These are phyloP conservation scores for Galaxias olidus DNA, from an alignment of 2,797 vertebrate genomes.

Conservation along the genomic window DNA sequence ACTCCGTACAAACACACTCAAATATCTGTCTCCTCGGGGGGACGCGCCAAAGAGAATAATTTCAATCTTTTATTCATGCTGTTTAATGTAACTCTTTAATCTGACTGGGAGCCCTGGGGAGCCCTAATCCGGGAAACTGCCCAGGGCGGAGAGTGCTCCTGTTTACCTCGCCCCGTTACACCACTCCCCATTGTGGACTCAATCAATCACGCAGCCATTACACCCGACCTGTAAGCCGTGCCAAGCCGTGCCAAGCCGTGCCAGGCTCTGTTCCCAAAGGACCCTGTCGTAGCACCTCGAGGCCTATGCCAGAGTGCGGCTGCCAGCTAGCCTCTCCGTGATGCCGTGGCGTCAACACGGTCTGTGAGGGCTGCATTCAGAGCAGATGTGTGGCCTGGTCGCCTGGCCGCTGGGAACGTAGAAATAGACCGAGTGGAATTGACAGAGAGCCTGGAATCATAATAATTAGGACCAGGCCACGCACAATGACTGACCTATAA, in stretches of 20 bases:
- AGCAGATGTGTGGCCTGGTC: too few species aligned
- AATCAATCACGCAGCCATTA: slow-evolving; percentile 80
- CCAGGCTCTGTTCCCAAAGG: slow-evolving; percentile 36
- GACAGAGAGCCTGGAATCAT: too few species aligned
- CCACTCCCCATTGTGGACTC: slow-evolving; percentile 71
- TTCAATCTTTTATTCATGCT: slow-evolving; percentile 80
- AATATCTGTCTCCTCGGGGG: slow-evolving; percentile 47
- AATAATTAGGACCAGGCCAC: too few species aligned
- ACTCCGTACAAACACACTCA: slow-evolving; percentile 47
- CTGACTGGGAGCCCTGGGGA: slow-evolving; percentile 77
- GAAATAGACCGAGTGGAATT: too few species aligned
- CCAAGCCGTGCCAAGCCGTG: slow-evolving; percentile 52
- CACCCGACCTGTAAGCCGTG: slow-evolving; percentile 66
- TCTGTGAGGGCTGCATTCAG: too few species aligned
- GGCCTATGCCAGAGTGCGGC: too few species aligned
- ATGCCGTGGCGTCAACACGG: too few species aligned
- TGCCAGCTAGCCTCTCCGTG: too few species aligned
- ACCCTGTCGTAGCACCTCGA: not conserved
- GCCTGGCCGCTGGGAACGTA: too few species aligned
- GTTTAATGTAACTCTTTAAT: slow-evolving; percentile 83
- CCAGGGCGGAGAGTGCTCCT: slow-evolving; percentile 54
- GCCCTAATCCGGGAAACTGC: slow-evolving; percentile 72
- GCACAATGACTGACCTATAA: too few species aligned
- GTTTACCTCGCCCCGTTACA: slow-evolving; percentile 31
- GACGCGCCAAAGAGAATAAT: slow-evolving; percentile 74